Conservation (phyloP, 37 sponge, comb jelly and placozoan species). For the Sycon ciliatum region DNA sequence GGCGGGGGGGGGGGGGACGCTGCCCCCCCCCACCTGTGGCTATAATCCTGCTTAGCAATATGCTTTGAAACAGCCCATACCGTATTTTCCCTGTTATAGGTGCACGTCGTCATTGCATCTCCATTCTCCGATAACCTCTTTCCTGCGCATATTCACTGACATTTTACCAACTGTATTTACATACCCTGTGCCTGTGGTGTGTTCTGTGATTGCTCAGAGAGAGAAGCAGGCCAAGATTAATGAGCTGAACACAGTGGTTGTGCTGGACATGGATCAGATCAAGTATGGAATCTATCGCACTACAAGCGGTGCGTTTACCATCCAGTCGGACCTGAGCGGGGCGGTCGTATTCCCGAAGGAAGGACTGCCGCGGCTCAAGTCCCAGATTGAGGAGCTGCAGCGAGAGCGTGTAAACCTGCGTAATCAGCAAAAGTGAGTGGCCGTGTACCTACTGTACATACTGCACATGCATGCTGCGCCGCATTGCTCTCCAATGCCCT, state of each 20-base stretch:
- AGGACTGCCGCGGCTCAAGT: conserved; percentile 1
- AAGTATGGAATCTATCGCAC: conserved; percentile 25
- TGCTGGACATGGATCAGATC: conserved; percentile 76
- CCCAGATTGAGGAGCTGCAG: conserved; percentile 35
- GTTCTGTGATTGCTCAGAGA: conserved; percentile 52
- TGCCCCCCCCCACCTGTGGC: too few species aligned
- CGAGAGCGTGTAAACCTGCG: conserved; percentile 26
- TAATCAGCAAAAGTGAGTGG: background rate
- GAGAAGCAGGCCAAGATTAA: conserved; percentile 94
- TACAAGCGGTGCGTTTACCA: conserved; percentile 40
- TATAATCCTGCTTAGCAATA: too few species aligned
- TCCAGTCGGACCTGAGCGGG: background rate
- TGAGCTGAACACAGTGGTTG: conserved; percentile 81
- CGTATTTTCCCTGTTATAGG: too few species aligned
- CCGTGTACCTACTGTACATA: background rate
- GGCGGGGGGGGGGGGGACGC: too few species aligned
- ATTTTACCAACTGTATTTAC: background rate
- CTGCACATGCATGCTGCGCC: background rate
- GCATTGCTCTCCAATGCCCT: background rate
- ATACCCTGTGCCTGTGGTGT: background rate
- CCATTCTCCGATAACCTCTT: too few species aligned
- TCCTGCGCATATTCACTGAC: background rate
- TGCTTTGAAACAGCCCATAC: too few species aligned
- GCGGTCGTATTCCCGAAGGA: conserved; percentile 14
- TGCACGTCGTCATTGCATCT: too few species aligned